These are phyloP conservation scores for Eupsilia transversa DNA, from an alignment of 2,888 invertebrate species.

Conservation along the genomic window DNA sequence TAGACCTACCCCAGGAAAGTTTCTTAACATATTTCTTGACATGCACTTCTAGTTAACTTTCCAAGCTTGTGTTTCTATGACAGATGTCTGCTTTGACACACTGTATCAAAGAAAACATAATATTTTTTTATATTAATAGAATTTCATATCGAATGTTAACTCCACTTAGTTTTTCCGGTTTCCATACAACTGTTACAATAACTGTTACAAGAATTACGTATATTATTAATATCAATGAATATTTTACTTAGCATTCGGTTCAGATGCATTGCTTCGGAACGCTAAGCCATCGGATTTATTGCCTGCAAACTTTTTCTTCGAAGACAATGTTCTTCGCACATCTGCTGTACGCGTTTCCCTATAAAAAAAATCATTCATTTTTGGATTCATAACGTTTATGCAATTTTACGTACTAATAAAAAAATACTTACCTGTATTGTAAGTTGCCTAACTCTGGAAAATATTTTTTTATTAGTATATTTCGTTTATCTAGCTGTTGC, in stretches of 20 bases:
- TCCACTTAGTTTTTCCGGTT: not conserved
- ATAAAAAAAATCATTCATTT: not conserved
- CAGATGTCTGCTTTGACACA: not conserved
- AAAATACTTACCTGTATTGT: constrained; percentile 1
- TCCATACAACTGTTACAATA: not conserved
- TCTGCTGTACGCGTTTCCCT: not conserved
- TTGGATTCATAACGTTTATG: not conserved
- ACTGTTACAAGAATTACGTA: constrained; percentile 1
- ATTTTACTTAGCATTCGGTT: constrained; percentile 5
- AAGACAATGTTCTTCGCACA: not conserved
- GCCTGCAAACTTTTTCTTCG: not conserved
- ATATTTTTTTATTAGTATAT: not conserved
- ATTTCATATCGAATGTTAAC: not conserved
- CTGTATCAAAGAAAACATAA: not conserved
- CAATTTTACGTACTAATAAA: not conserved
- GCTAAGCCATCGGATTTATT: not conserved
- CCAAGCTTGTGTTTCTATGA: not conserved
- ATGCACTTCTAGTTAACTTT: not conserved
- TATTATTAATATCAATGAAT: not conserved
- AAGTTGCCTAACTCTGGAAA: constrained; percentile 17
- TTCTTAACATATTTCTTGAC: not conserved
- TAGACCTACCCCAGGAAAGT: constrained; percentile 37
- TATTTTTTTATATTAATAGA: not conserved
- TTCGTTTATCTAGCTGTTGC: not conserved
- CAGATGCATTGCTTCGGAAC: not conserved